These are phyloP conservation scores for Bugula neritina DNA, from an alignment of 2,888 invertebrate species.

Conservation along the genomic window DNA sequence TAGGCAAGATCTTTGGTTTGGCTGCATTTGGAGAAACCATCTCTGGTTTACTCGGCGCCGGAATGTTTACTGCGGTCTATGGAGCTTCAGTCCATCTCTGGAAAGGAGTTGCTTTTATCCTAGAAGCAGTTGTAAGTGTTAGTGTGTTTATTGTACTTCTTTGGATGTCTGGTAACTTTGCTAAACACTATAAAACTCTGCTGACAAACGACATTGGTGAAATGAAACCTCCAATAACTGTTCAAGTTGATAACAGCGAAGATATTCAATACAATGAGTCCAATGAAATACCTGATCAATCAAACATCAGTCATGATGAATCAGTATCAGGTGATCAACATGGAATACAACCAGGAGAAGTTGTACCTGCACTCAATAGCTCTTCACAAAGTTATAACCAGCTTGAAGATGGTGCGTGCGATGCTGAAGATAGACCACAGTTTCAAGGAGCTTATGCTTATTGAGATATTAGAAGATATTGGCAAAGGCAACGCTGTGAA, in stretches of 20 bases:
- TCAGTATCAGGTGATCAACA: background rate
- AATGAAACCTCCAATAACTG: background rate
- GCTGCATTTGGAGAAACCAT: conserved; percentile 47
- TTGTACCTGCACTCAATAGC: too few relatives aligned
- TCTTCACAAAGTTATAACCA: too few relatives aligned
- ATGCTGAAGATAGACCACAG: background rate
- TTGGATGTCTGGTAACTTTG: conserved; percentile 29
- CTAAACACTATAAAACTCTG: background rate
- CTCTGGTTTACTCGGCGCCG: conserved; percentile 43
- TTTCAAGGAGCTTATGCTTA: background rate
- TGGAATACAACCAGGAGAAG: background rate
- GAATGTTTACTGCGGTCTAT: conserved; percentile 46
- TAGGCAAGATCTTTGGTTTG: conserved; percentile 48
- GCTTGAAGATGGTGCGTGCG: background rate
- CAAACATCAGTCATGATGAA: too few relatives aligned
- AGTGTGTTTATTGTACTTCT: conserved; percentile 34
- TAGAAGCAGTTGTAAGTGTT: conserved; percentile 40
- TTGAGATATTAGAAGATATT: too few relatives aligned
- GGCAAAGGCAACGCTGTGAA: too few relatives aligned
- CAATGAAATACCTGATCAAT: too few relatives aligned
- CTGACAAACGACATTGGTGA: background rate
- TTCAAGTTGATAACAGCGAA: background rate
- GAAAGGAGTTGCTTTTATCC: conserved; percentile 43
- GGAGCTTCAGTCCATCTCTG: conserved; percentile 42
- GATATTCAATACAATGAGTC: too few relatives aligned